Percentiles rank a stretch among this genome's conserved stretches.
Conservation (phyloP, 2,888 invertebrate genomes). For the Bellardia pandia region DNA sequence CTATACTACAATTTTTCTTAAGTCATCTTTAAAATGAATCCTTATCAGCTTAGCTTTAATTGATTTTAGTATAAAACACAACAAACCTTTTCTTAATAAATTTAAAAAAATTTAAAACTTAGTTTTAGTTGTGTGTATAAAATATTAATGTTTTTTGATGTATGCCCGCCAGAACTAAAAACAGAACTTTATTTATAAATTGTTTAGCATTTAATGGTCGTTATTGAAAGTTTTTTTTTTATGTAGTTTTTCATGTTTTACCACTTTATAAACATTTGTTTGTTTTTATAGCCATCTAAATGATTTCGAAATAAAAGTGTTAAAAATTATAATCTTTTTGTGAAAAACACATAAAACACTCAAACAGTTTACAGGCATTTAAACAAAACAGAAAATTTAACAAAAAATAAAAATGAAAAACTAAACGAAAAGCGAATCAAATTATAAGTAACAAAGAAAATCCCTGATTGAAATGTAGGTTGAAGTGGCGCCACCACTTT, state of each 20-base stretch:
- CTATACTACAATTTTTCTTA: too few relatives aligned
- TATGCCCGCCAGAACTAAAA: neutral
- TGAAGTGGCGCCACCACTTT: conserved; percentile 65
- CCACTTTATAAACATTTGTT: neutral
- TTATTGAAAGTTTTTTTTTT: neutral
- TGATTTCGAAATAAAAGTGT: conserved; percentile 41
- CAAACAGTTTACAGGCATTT: conserved; percentile 3
- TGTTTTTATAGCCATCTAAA: conserved; percentile 5
- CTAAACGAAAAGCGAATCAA: conserved; percentile 23
- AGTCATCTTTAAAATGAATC: too few relatives aligned
- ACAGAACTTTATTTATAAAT: neutral
- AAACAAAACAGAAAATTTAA: conserved; percentile 1
- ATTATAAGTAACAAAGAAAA: conserved; percentile 51
- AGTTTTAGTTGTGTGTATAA: neutral
- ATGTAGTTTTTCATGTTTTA: neutral
- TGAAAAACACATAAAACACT: conserved; percentile 33
- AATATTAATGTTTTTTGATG: neutral
- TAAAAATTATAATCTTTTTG: conserved; percentile 51
- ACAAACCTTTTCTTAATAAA: neutral
- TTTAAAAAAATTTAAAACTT: neutral
- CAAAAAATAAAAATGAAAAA: neutral
- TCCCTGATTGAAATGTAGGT: conserved; percentile 68
- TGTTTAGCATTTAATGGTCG: neutral
- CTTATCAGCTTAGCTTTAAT: neutral
- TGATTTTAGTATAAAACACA: neutral